A percentile compares a stretch with the other conserved stretches of the same genome.
Conservation (phyloP, 2,888 invertebrate genomes). For the Drosophila acutilabella region DNA sequence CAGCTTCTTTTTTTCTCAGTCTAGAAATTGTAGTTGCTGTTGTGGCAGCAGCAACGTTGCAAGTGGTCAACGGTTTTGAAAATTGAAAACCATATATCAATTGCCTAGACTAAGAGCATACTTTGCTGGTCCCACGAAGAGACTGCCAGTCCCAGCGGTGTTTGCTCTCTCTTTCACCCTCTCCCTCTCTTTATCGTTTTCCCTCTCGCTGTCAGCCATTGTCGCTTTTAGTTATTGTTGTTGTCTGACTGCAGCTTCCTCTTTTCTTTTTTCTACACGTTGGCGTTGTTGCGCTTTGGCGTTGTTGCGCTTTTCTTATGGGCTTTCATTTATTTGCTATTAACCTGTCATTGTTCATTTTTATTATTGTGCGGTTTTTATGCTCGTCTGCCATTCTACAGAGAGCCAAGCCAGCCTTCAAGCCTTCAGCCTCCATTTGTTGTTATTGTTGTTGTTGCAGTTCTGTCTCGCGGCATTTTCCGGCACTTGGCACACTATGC, state of each 20-base stretch:
- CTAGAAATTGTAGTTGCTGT: conserved; percentile 28
- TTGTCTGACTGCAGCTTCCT: conserved; percentile 24
- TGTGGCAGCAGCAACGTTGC: conserved; percentile 29
- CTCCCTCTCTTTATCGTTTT: not conserved
- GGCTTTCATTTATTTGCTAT: conserved; percentile 84
- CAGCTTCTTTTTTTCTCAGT: conserved; percentile 29
- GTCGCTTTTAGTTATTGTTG: conserved; percentile 31
- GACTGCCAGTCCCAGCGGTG: conserved; percentile 10
- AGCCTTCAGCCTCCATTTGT: conserved; percentile 33
- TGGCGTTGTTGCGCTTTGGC: too few species aligned
- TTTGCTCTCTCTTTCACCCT: conserved; percentile 6
- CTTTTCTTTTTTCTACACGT: conserved; percentile 23
- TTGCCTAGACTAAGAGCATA: conserved; percentile 75
- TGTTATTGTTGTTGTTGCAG: conserved; percentile 59
- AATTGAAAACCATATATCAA: conserved; percentile 84
- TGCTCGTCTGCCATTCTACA: conserved; percentile 51
- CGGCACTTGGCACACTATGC: conserved; percentile 66
- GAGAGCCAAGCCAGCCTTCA: not conserved
- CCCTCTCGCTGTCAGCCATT: conserved; percentile 32
- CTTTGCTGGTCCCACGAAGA: conserved; percentile 32
- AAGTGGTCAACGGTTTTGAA: conserved; percentile 73
- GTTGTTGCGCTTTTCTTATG: conserved; percentile 69
- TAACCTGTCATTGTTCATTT: conserved; percentile 85
- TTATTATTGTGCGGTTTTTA: conserved; percentile 78
- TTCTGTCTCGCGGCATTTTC: conserved; percentile 75